A percentile compares a stretch with the other conserved stretches of the same genome.
Evolutionary conservation across 64 coral and sea anemone species (phyloP).

Genomic region (Hydrozoanthus tunicans): DNA sequence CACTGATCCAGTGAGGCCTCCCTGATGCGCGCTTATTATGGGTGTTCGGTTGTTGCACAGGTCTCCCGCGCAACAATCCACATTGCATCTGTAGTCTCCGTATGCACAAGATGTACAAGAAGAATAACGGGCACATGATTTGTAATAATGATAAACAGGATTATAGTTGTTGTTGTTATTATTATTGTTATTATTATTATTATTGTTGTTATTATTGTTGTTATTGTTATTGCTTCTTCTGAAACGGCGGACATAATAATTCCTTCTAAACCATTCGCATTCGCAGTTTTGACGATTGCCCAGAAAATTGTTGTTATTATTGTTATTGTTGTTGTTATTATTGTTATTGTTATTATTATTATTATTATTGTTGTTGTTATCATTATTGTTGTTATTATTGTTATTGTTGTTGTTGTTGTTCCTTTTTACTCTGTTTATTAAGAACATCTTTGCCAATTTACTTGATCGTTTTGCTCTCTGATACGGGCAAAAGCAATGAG

Average conservation of each 20-base stretch:
- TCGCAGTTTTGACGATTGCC: not conserved
- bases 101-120: slow-evolving; percentile 37
- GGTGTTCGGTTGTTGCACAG: slow-evolving; percentile 13
- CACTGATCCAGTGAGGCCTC: not conserved
- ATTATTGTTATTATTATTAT: slow-evolving; percentile 35
- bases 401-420: slow-evolving; percentile 32
- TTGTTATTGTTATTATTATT: slow-evolving; percentile 26
- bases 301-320: slow-evolving; percentile 4
- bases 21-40: not conserved
- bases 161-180: slow-evolving; percentile 34
- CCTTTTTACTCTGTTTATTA: not conserved
- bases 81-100: slow-evolving; percentile 23
- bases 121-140: slow-evolving; percentile 22
- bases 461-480: slow-evolving; percentile 27
- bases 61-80: slow-evolving; percentile 31
- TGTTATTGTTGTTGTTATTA: not conserved
- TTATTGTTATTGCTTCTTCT: slow-evolving; percentile 47
- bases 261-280: slow-evolving; percentile 39
- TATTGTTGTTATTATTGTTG: slow-evolving; percentile 29
- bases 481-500: slow-evolving; percentile 17
- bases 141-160: slow-evolving; percentile 36
- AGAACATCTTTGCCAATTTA: slow-evolving; percentile 1
- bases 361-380: slow-evolving; percentile 30
- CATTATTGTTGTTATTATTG: slow-evolving; percentile 23
- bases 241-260: not conserved